Conservation (phyloP, 1,140 invertebrate genomes). For the Bombyx mori region DNA sequence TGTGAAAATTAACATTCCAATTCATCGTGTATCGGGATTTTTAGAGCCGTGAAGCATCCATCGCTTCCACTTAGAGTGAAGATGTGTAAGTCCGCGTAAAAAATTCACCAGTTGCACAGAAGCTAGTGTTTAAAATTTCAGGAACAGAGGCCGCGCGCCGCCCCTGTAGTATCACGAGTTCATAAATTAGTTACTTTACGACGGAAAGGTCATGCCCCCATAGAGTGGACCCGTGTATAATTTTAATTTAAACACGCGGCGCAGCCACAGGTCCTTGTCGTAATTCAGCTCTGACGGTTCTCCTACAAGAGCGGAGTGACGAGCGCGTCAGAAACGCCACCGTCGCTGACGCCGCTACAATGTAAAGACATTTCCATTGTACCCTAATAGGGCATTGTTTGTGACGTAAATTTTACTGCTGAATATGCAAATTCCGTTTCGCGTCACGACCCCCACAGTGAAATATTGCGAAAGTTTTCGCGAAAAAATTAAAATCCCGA, state of each 20-base stretch:
- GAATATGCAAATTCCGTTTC: conserved; percentile 59
- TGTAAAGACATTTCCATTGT: conserved; percentile 60
- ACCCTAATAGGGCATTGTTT: conserved; percentile 61
- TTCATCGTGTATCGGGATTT: too few relatives aligned
- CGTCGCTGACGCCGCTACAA: conserved; percentile 25
- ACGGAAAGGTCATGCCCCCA: conserved; percentile 45
- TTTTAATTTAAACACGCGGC: conserved; percentile 54
- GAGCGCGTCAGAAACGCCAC: conserved; percentile 4
- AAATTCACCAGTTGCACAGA: conserved; percentile 21
- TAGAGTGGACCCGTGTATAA: conserved; percentile 44
- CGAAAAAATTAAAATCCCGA: conserved; percentile 50
- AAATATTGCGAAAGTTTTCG: conserved; percentile 59
- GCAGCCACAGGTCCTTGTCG: conserved; percentile 45
- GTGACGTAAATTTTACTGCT: conserved; percentile 57
- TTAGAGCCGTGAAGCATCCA: too few relatives aligned
- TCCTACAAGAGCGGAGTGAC: conserved; percentile 25
- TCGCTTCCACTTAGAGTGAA: too few relatives aligned
- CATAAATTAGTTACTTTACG: conserved; percentile 61
- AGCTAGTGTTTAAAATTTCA: conserved; percentile 50
- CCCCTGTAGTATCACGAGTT: conserved; percentile 46
- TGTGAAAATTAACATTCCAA: too few relatives aligned
- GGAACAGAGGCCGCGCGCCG: conserved; percentile 36
- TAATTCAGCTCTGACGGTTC: conserved; percentile 47
- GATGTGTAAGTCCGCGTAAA: background rate
- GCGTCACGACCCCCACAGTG: conserved; percentile 35